Base-by-base conservation (phyloP, 2,888 invertebrate genomes). In the Apodemia zela region DNA sequence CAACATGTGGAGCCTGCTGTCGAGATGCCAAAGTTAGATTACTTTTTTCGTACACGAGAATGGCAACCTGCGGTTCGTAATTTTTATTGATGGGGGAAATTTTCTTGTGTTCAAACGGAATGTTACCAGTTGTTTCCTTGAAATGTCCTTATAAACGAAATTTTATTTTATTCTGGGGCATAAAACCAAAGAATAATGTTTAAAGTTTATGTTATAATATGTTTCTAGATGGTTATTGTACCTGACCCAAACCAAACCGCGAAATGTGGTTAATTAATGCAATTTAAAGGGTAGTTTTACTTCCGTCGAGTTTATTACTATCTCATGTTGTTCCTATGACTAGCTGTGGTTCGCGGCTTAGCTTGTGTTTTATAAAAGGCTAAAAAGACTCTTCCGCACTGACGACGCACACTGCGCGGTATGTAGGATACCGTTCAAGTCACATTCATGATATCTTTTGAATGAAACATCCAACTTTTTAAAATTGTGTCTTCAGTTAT, bases 11-110 rank as follows among this genome's bases (percentile, higher is more conserved):
- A 57, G 57, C 57, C 25, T 57, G 54, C 21, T 54, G 57, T 29
- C 57, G 57, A 57, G 57, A 57, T 29, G 57, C 57, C 57, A 57
- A 57, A 57, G 57, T 57, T 57, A 57, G 29, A 57, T 57, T 57
- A 57, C 57, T 57, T 57, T 57, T 57, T 57, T 29, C 57, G 57
- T n/a, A 57, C 57, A 57, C 57, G 15, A 57, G 57, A 57, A 57
- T 57, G n/a, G 25, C 57, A 15, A 57, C 57, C 29, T 57, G 57
- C 57, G 57, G 57, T 57, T 57, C 57, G 57, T 57, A 57, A 57
- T 57, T 57, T 57, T 57, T 57, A 57, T 57, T 57, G 57, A 57
- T 57, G 54, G 54, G 54, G 29, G 29, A 57, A 57, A 57, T 57
- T 57, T 57, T 29, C 54, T 25, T 25, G 54, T 29, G 29, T 57